Evolutionary conservation across 2,797 vertebrate genomes (phyloP).

Genomic region (Coregonus ussuriensis): DNA sequence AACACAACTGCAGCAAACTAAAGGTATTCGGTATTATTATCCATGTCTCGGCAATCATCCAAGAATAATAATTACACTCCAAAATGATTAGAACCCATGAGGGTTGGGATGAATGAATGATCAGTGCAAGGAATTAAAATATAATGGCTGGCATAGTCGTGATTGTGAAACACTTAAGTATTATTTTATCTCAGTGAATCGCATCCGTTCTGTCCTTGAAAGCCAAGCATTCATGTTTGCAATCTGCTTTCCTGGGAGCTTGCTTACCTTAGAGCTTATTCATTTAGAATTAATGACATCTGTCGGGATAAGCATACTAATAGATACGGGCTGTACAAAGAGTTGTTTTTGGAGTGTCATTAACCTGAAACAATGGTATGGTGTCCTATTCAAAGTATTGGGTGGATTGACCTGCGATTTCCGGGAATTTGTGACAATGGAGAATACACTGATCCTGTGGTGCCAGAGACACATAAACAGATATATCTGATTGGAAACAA

Average conservation of each 20-base stretch:
- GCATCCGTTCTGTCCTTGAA: slow-evolving; percentile 27
- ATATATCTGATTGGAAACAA: neutral
- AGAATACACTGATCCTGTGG: neutral
- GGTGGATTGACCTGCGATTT: neutral
- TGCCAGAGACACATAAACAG: neutral
- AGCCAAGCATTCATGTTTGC: slow-evolving; percentile 9
- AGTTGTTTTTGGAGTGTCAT: neutral
- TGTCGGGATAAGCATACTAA: slow-evolving; percentile 20
- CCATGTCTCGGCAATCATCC: neutral
- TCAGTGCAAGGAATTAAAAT: neutral
- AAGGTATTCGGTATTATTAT: neutral
- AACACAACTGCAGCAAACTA: neutral
- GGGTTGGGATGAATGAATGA: neutral
- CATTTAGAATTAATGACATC: slow-evolving; percentile 10
- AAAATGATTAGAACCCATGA: neutral
- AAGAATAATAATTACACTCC: neutral
- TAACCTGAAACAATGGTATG: neutral
- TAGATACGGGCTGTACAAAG: neutral
- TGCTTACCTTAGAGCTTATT: slow-evolving; percentile 1
- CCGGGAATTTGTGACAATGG: neutral
- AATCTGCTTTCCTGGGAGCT: slow-evolving; percentile 1
- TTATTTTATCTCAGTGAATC: neutral
- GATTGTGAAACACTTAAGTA: neutral
- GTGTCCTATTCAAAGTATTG: neutral
- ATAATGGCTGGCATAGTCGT: neutral